phyloP scores from a whole-genome alignment of 2,888 invertebrate genomes.

The Plagodis dolabraria region DNA sequence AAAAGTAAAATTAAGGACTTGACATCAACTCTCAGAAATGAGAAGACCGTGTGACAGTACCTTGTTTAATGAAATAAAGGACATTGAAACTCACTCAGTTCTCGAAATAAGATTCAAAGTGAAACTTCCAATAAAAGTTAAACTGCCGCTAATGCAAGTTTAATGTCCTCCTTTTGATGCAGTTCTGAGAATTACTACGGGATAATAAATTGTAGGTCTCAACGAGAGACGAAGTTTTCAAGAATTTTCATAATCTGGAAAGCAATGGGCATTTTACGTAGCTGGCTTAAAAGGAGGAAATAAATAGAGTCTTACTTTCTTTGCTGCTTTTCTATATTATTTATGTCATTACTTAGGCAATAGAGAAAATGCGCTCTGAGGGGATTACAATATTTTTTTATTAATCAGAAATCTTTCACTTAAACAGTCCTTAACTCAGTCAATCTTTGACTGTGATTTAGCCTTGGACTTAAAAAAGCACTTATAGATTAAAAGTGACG shows the following conservation, averaged over 20 bases:
- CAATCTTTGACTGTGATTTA: too few relatives aligned
- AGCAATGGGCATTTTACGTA: not conserved
- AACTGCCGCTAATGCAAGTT: conserved; percentile 71
- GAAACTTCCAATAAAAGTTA: conserved; percentile 68
- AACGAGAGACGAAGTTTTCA: conserved; percentile 15
- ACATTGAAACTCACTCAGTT: conserved; percentile 15
- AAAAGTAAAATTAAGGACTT: not conserved
- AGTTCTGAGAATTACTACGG: conserved; percentile 35
- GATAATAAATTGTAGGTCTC: conserved; percentile 14
- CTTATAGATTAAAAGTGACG: too few relatives aligned
- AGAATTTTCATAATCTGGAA: conserved; percentile 7
- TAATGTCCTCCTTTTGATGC: conserved; percentile 71
- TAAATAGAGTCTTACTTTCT: not conserved
- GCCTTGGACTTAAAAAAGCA: too few relatives aligned
- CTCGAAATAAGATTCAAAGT: conserved; percentile 46
- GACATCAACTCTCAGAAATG: not conserved
- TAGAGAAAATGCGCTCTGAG: too few relatives aligned
- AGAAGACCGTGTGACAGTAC: not conserved
- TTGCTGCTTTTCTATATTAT: not conserved
- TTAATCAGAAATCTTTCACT: too few relatives aligned
- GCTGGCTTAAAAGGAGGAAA: not conserved
- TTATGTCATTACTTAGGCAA: too few relatives aligned
- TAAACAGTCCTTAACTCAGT: too few relatives aligned
- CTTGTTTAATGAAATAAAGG: conserved; percentile 36
- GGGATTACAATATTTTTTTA: too few relatives aligned